Conservation (phyloP, 2,113 vertebrate genomes). For the Jaculus jaculus region DNA sequence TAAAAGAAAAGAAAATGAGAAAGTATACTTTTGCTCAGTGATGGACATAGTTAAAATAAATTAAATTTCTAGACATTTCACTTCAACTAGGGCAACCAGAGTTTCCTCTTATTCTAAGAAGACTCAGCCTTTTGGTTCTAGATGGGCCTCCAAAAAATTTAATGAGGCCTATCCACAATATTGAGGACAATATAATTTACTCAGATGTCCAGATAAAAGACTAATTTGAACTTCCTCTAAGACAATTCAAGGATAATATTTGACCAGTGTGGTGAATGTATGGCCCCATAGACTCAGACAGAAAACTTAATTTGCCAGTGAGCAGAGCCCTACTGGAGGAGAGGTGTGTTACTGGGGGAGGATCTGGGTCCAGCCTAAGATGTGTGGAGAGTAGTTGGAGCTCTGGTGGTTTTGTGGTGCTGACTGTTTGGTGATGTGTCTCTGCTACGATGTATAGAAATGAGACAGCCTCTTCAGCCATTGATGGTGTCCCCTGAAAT, state of each 20-base stretch:
- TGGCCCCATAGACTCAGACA: no score
- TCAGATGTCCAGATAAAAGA: neutral
- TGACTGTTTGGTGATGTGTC: no score
- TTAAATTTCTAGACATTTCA: neutral
- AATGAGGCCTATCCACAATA: neutral
- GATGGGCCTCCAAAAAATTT: neutral
- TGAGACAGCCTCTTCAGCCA: no score
- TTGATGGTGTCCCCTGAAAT: no score
- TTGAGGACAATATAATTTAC: neutral
- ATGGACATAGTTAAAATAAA: conserved; percentile 20
- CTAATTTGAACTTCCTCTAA: neutral
- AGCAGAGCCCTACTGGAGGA: no score
- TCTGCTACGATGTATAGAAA: no score
- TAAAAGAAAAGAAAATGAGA: neutral
- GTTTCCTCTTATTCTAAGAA: neutral
- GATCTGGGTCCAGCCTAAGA: no score
- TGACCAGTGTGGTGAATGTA: no score
- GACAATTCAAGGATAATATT: neutral
- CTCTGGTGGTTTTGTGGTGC: no score
- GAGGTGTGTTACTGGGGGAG: no score
- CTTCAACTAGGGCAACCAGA: neutral
- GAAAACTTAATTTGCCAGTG: no score
- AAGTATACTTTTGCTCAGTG: conserved; percentile 28
- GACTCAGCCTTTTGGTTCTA: neutral
- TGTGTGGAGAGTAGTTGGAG: no score